Percentiles rank a stretch among this genome's conserved stretches.
Conservation (phyloP, 2,888 invertebrate genomes). For the Carabus problematicus region DNA sequence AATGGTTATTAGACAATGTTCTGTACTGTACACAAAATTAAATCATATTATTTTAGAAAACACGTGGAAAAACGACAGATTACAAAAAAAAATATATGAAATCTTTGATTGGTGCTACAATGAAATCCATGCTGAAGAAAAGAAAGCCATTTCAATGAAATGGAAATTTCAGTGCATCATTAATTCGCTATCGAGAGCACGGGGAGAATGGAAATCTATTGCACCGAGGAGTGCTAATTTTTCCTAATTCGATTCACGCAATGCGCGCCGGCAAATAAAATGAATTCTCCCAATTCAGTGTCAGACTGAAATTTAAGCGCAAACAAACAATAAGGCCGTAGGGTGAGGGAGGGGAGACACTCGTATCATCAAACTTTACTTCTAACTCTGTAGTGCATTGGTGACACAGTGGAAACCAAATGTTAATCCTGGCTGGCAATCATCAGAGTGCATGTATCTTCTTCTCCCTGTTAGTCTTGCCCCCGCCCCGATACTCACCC, state of each 20-base stretch:
- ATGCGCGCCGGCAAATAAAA: not conserved
- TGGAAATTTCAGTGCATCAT: no score
- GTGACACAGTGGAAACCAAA: constrained; percentile 11
- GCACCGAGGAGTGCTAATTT: constrained; percentile 1
- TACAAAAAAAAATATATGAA: no score
- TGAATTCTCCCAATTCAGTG: constrained; percentile 12
- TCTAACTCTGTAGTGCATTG: constrained; percentile 10
- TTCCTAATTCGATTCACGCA: constrained; percentile 7
- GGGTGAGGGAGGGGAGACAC: constrained; percentile 2
- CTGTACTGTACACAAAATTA: no score
- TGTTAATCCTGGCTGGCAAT: constrained; percentile 16
- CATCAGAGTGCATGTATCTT: constrained; percentile 15
- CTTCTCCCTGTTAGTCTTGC: not conserved
- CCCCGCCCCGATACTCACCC: not conserved
- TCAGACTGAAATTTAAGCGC: constrained; percentile 11
- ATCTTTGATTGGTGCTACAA: no score
- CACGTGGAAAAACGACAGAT: no score
- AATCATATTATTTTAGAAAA: no score
- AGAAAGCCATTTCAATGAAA: no score
- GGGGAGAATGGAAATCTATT: no score
- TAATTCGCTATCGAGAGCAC: no score
- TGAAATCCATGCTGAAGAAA: no score
- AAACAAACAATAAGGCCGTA: constrained; percentile 9
- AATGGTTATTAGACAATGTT: no score
- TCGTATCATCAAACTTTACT: constrained; percentile 17